Evolutionary conservation across 2,888 invertebrate genomes (phyloP), one percentile per base, ranked within the genome.

Genomic region (Eupithecia pulchellata): DNA sequence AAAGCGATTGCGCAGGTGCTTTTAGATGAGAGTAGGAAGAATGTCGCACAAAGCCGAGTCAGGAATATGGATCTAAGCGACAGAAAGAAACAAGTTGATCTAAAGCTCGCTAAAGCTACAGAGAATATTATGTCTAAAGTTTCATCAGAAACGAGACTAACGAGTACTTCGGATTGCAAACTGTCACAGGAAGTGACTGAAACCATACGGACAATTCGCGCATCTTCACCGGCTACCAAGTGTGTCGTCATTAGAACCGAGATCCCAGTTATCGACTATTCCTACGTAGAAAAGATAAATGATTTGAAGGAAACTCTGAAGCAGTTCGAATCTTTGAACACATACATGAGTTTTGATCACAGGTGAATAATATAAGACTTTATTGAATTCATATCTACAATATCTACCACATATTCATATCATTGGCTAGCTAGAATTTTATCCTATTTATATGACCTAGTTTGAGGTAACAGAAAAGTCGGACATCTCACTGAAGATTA

Each of bases 1-100:
- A 96, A 95, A 82, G 96, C 96, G 61, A 97, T 97, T 73, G 96
- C 96, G 77, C 95, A 95, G 74, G 95, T 96, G 17, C 89, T 97
- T 57, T 87, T 97, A 58, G 94, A 95, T 52, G 95, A 96, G 79
- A 96, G 94, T 42, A 85, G 94, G 67, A 92, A 89, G 76, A 95
- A 95, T 83, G 93, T 96, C 47, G 91, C 92, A 0, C 90, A 89
- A 67, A 86, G 84, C 9, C 90, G 85, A 87, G 88, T 80, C 8
- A 83, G 84, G 20, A 86, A 81, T 76, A 79, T 89, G 72, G 83
- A 89, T 66, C 77, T 86, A 77, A 94, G 79, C 36, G 81, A 82
- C 2, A 83, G 82, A 78, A 86, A 84, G 65, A 80, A 79, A 47
- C 78, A 75, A 9, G 81, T 87, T 20, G 88, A 88, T 69, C 81